A percentile compares a stretch with the other conserved stretches of the same genome.
Conservation (phyloP, 2,113 vertebrate genomes). For the Larimichthys crocea region DNA sequence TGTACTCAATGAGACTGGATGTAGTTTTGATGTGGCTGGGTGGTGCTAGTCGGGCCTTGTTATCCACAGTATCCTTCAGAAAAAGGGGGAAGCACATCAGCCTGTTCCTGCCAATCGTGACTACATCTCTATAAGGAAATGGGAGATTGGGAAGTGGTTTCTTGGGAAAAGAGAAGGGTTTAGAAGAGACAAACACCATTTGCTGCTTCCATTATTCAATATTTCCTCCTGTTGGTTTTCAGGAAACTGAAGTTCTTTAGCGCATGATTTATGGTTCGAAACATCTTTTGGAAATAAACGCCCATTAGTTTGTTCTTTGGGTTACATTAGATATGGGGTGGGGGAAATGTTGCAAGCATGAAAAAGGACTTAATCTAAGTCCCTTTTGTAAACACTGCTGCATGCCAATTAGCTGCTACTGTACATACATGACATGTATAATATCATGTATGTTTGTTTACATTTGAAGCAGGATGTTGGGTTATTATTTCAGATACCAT, state of each 20-base stretch:
- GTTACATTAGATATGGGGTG: conserved; percentile 10
- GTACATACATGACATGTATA: conserved; percentile 4
- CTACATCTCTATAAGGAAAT: conserved; percentile 32
- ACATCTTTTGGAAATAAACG: neutral
- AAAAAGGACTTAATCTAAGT: conserved; percentile 38
- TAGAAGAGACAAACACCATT: conserved; percentile 6
- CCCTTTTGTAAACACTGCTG: conserved; percentile 40
- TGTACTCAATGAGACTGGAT: conserved; percentile 46
- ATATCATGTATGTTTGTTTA: neutral
- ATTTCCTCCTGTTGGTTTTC: neutral
- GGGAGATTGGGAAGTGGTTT: conserved; percentile 25
- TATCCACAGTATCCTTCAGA: conserved; percentile 48
- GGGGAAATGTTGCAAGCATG: conserved; percentile 26
- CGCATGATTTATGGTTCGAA: neutral
- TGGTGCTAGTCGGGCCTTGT: conserved; percentile 56
- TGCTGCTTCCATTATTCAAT: neutral
- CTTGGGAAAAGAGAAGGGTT: conserved; percentile 13
- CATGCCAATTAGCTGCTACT: conserved; percentile 39
- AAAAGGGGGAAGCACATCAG: conserved; percentile 4
- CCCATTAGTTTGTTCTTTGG: conserved; percentile 13
- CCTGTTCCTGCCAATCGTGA: conserved; percentile 30
- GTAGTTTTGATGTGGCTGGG: conserved; percentile 58
- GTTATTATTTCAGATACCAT: neutral
- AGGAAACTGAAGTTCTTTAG: neutral
- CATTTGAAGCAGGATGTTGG: neutral